Base-by-base conservation (phyloP, 2,113 vertebrate species). In the Pionites leucogaster region DNA sequence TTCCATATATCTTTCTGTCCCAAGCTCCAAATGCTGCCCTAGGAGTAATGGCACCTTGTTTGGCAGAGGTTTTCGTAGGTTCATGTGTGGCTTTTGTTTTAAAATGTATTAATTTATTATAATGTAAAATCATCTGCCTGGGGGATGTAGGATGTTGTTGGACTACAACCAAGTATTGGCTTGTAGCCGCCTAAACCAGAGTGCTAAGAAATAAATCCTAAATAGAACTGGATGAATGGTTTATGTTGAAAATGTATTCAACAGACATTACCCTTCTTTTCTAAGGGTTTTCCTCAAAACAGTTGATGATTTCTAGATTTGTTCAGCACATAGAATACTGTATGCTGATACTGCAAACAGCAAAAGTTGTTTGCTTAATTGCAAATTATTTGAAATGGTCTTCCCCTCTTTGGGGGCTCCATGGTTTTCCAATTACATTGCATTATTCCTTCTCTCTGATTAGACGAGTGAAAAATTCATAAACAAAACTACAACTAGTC, bases 131-230 rank as follows among this genome's bases (percentile, higher is more conserved):
- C 78, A 91, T 89, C 88, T 95, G 92, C 96, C 93, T 0, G 67
- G 84, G 94, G 89, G 95, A 94, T 94, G 91, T 87, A 84, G 86
- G 95, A 95, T 95, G 86, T 86, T 93, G 81, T 77, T 97, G 96
- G 95, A 96, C 33, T 60, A 72, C 59, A 67, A 96, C 96, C 96
- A 95, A 95, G 86, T 46, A 84, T 85, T 96, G 93, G 96, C 95
- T 94, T 93, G 83, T 92, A 96, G 96, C 96, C 93, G 91, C 92
- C 93, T 86, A 95, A 96, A 92, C 77, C 88, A 92, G 93, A 86
- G 95, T 94, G 86, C 82, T 94, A 80, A 93, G 94, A 91, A 95
- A 93, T 96, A 96, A 97, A 92, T 94, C 91, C 85, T 75, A 85
- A 90, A 89, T 49, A 90, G 74, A 92, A 91, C 82, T 78, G 76